Base-by-base conservation (phyloP, 2,888 invertebrate genomes). In the Cantharis rustica region DNA sequence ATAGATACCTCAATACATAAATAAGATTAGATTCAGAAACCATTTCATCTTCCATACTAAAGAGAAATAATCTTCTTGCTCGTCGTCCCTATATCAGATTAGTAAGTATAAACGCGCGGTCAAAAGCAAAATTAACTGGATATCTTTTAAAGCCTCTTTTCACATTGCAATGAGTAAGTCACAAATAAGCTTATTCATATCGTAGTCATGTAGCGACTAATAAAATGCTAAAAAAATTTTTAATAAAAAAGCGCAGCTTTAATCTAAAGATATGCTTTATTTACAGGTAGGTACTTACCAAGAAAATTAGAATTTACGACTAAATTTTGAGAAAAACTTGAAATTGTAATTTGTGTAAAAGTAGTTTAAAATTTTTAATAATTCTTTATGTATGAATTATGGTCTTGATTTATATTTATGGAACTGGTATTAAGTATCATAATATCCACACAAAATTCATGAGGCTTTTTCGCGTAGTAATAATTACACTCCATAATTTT, bases 41-140 rank as follows among this genome's bases (percentile, higher is more conserved):
- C 68, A 16, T 70, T 66, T 68, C 47, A 71, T 71, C 68, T 76
- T 76, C 76, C 76, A 71, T 73, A 71, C 69, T 73, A 69, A 71
- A 73, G 71, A 76, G 61, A 71, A 73, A 77, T 74, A 77, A 77
- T 71, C 77, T 69, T 68, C 64, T 77, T 69, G 61, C 75, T 71
- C 75, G 63, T 68, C 71, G 73, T 73, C 71, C 66, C 72, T 81
- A 82, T 84, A 84, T 84, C 85, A 83, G 85, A 85, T 85, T 84
- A 84, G 82, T 81, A 80, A 71, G 80, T 79, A 80, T 81, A 81
- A 77, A 81, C 82, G 82, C 82, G 82, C 84, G 82, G 84, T 84
- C 83, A 84, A 80, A 82, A 79, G 83, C 84, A 86, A 85, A 86
- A 85, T 85, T 84, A 85, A 86, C 84, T 85, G 83, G 82, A 82